These are phyloP conservation scores for Tapirus terrestris DNA, from an alignment of 2,113 vertebrate genomes.

Conservation along the genomic window DNA sequence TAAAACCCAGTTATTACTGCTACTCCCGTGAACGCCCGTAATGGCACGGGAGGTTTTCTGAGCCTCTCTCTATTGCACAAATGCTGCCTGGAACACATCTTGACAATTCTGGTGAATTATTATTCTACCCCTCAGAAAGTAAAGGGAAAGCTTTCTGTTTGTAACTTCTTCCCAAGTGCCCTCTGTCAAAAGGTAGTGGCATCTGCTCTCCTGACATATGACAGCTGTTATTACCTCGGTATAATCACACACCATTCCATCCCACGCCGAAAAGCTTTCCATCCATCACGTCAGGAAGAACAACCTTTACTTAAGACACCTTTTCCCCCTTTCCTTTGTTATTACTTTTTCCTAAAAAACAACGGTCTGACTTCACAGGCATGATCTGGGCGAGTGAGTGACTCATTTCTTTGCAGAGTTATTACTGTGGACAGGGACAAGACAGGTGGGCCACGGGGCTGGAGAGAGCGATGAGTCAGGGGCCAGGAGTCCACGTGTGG, in stretches of 20 bases:
- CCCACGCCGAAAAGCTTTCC: not conserved
- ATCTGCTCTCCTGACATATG: conserved; percentile 40
- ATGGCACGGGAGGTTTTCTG: not conserved
- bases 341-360: conserved; percentile 48
- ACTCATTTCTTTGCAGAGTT: conserved; percentile 10
- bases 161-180: conserved; percentile 64
- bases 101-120: not conserved
- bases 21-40: not conserved
- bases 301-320: conserved; percentile 23
- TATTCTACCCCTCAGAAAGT: conserved; percentile 28
- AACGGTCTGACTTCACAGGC: not conserved
- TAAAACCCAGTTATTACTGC: conserved; percentile 70
- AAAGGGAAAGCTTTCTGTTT: conserved; percentile 52
- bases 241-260: not conserved
- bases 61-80: not conserved
- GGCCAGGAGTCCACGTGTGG: accelerated
- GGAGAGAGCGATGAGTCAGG: not conserved
- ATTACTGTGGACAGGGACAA: not conserved
- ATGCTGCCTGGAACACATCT: conserved; percentile 13
- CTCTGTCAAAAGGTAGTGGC: conserved; percentile 64
- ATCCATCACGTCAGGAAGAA: not conserved
- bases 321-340: conserved; percentile 6
- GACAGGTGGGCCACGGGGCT: not conserved
- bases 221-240: not conserved
- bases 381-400: not conserved